Evolutionary conservation across 2,888 invertebrate genomes (phyloP).

Genomic region (Alloscopus bannaensis): DNA sequence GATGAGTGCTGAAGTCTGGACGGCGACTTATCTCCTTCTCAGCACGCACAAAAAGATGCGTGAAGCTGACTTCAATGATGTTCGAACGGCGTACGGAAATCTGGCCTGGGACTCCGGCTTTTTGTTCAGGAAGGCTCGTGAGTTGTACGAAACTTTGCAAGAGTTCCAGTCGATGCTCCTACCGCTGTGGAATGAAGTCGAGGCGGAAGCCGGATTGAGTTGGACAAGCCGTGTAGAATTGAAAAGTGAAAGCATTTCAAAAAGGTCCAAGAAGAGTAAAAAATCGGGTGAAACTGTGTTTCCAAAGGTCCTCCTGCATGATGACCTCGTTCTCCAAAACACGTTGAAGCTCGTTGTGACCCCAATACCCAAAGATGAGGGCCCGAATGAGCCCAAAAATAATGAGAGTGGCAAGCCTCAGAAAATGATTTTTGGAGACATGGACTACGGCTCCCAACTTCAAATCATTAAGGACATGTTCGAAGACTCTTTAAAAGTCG

Average conservation of each 20-base stretch:
- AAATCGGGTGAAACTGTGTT: background rate
- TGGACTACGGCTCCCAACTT: constrained; percentile 21
- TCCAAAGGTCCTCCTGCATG: background rate
- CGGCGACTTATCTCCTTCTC: constrained; percentile 54
- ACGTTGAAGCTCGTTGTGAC: background rate
- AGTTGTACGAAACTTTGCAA: constrained; percentile 34
- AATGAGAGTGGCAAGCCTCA: background rate
- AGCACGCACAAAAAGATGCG: constrained; percentile 9
- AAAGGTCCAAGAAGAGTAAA: background rate
- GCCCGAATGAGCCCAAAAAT: too few relatives aligned
- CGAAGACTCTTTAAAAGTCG: background rate
- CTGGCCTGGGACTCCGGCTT: constrained; percentile 58
- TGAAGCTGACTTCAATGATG: constrained; percentile 29
- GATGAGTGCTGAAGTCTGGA: constrained; percentile 63
- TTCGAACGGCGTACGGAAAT: constrained; percentile 34
- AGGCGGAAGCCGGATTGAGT: constrained; percentile 8
- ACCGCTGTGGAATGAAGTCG: constrained; percentile 23
- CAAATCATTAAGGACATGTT: constrained; percentile 39
- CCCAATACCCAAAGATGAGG: constrained; percentile 18
- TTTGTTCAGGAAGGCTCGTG: background rate
- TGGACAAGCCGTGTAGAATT: constrained; percentile 7
- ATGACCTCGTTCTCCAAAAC: constrained; percentile 14
- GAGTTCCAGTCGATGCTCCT: constrained; percentile 29
- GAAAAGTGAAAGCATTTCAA: background rate
- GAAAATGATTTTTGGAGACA: constrained; percentile 26